Conservation (phyloP, 2,888 invertebrate species). For the Julus scandinavius region DNA sequence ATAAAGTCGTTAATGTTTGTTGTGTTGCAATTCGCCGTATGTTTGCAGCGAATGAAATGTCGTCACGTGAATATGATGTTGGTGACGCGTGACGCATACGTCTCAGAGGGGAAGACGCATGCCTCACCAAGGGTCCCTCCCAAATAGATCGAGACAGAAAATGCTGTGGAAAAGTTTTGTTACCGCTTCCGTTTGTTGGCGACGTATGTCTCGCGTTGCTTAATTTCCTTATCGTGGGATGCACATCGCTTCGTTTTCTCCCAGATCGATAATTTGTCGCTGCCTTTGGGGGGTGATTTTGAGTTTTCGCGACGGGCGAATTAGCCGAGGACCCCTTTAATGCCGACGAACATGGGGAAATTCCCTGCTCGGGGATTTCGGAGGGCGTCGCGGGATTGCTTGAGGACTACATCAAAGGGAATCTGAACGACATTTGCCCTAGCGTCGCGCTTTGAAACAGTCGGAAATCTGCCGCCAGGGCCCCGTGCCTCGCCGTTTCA, state of each 20-base stretch:
- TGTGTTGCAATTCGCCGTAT: background rate
- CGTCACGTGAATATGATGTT: no score
- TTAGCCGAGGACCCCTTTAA: background rate
- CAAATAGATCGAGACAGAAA: background rate
- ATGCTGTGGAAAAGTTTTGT: background rate
- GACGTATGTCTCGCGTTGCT: background rate
- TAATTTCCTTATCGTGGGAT: constrained; percentile 11
- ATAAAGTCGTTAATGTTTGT: no score
- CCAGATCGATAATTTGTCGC: constrained; percentile 10
- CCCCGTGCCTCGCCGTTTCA: background rate
- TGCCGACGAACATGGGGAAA: background rate
- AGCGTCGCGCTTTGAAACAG: background rate
- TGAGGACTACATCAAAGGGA: constrained; percentile 10
- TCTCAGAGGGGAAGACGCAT: no score
- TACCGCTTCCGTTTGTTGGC: background rate
- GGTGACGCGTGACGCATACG: background rate
- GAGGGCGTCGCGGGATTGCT: background rate
- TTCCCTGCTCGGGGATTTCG: constrained; percentile 1
- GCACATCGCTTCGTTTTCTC: background rate
- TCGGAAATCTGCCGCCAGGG: constrained; percentile 1
- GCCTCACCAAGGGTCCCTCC: no score
- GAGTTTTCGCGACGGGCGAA: background rate
- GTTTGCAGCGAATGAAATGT: no score
- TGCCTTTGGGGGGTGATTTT: background rate
- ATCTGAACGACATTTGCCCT: background rate